Percentiles rank a stretch among this genome's conserved stretches.
Evolutionary conservation across 2,797 vertebrate species (phyloP).

Genomic region (Xiphorhynchus erythropygius): DNA sequence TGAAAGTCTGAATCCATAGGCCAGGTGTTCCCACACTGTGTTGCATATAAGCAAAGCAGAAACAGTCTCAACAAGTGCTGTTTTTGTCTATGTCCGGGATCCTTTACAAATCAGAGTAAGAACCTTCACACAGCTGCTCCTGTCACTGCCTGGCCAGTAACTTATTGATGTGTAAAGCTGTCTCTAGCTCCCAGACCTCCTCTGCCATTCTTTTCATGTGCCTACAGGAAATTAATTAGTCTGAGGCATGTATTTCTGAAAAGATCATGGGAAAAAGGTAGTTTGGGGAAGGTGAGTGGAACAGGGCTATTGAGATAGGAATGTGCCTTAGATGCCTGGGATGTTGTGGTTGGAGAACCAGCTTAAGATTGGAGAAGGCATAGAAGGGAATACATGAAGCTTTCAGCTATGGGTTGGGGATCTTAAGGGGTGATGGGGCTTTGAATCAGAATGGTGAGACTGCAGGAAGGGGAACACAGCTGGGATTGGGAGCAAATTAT

Average conservation of each 20-base stretch:
- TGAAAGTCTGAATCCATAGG: not conserved
- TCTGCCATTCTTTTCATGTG: conserved; percentile 18
- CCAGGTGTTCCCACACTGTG: not conserved
- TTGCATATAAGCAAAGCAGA: not conserved
- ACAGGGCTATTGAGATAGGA: not conserved
- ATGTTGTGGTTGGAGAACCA: not conserved
- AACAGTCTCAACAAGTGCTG: not conserved
- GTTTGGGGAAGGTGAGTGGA: not conserved
- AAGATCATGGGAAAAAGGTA: not conserved
- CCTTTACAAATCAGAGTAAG: not conserved
- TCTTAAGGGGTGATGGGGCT: not conserved
- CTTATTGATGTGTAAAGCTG: not conserved
- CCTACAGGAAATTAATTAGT: not conserved
- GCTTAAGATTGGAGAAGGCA: not conserved
- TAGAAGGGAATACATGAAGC: not conserved
- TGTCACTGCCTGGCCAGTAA: not conserved
- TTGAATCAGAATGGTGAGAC: not conserved
- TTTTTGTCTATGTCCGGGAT: not conserved
- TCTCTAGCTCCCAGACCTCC: not conserved
- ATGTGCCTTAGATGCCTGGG: not conserved
- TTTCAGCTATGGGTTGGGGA: not conserved
- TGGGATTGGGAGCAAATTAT: not conserved
- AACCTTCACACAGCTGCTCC: not conserved
- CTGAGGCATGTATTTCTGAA: not conserved
- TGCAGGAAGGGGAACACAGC: not conserved